Conservation (phyloP, 2,113 vertebrate genomes). For the Nothoprocta pentlandii region DNA sequence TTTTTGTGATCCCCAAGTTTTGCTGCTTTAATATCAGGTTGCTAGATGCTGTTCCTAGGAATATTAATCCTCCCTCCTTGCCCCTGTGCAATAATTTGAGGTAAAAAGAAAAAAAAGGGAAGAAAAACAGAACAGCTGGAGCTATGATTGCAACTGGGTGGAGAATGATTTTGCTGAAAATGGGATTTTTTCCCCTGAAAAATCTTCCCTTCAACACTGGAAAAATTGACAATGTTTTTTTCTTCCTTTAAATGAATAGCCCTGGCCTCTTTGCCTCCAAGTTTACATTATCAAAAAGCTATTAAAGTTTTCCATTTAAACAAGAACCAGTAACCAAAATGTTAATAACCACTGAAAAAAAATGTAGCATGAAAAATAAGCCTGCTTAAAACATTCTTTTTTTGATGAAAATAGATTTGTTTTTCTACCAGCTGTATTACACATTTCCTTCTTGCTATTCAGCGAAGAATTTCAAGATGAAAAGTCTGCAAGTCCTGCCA, state of each 20-base stretch:
- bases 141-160: constrained; percentile 37
- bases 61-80: not conserved
- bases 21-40: not conserved
- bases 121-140: constrained; percentile 55
- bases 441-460: not conserved
- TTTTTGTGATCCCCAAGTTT: not conserved
- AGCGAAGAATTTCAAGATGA: not conserved
- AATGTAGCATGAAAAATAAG: constrained; percentile 15
- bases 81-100: not conserved
- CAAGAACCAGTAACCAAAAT: not conserved
- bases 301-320: constrained; percentile 46
- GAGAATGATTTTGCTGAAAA: constrained; percentile 56
- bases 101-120: not conserved
- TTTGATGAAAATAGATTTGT: not conserved
- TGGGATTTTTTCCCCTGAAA: constrained; percentile 41
- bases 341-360: constrained; percentile 3
- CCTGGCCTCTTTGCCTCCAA: constrained; percentile 15
- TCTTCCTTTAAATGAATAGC: constrained; percentile 44
- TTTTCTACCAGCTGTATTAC: constrained; percentile 9
- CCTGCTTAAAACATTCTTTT: constrained; percentile 7
- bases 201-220: constrained; percentile 31
- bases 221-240: constrained; percentile 61
- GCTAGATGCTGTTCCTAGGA: constrained; percentile 31
- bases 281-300: constrained; percentile 41
- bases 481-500: not conserved